Evolutionary conservation across 2,888 invertebrate genomes (phyloP).

Genomic region (Ochropacha duplaris): DNA sequence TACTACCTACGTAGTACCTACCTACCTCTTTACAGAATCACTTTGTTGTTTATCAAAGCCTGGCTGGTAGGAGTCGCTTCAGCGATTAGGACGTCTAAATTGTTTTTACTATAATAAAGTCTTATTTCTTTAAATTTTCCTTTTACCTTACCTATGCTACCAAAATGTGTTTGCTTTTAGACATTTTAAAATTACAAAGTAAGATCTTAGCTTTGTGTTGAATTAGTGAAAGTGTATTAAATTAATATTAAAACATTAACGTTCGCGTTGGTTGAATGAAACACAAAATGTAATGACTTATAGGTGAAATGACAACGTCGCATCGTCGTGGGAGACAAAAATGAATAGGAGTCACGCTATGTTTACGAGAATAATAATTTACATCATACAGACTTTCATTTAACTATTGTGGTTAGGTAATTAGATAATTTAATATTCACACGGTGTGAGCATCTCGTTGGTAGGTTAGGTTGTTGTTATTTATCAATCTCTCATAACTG

Average conservation of each 20-base stretch:
- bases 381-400: conserved; percentile 68
- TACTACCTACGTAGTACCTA: too few relatives aligned
- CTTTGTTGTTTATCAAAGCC: too few relatives aligned
- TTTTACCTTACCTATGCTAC: too few relatives aligned
- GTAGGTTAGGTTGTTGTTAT: neutral
- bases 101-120: too few relatives aligned
- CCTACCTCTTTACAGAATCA: too few relatives aligned
- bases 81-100: too few relatives aligned
- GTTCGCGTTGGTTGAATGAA: conserved; percentile 28
- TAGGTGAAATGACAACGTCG: conserved; percentile 57
- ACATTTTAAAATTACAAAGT: too few relatives aligned
- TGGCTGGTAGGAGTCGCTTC: too few relatives aligned
- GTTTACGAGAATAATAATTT: conserved; percentile 59
- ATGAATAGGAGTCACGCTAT: conserved; percentile 65
- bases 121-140: too few relatives aligned
- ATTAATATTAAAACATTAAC: conserved; percentile 13
- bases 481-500: too few relatives aligned
- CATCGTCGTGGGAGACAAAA: conserved; percentile 72
- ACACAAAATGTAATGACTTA: conserved; percentile 49
- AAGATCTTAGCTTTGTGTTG: too few relatives aligned
- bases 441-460: neutral
- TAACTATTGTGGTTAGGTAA: conserved; percentile 25
- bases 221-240: conserved; percentile 43
- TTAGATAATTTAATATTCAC: conserved; percentile 9
- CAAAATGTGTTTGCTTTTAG: too few relatives aligned